Evolutionary conservation across 2,888 invertebrate species (phyloP), one percentile per base, ranked within the genome.

Genomic region (Machimus atricapillus): DNA sequence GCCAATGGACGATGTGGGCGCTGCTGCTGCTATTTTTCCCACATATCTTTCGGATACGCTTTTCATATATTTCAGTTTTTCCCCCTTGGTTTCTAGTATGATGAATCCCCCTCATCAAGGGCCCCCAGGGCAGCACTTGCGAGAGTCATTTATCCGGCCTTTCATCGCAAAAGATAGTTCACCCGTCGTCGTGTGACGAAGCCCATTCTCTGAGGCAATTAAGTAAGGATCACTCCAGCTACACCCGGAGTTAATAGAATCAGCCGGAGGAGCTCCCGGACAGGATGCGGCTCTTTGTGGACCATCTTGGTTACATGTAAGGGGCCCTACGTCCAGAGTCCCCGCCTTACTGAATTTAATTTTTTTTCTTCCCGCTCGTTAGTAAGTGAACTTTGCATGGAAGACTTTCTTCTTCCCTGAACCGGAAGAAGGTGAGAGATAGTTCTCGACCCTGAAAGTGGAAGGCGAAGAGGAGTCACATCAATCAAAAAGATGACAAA

Each of bases 1-100:
- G 81, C 81, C 81, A 81, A 81, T 56, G 81, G 14, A 81, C 81
- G 81, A 40, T 16, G 37, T 37, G 40, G 66, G 66, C 66, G 66
- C 66, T 66, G 66, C 12, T 27, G 27, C 58, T 58, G 58, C 19
- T 66, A 19, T 23, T 66, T 66, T 66, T 66, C 66, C 66, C 66
- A 66, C 66, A 66, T 56, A 56, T 66, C 66, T n/a, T 8, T 66
- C 66, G 27, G 66, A 12, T 66, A 66, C 66, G 27, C 14, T 66
- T 66, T 66, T 66, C 66, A 66, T 9, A 66, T 27, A 66, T 66
- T 66, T 66, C 66, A 66, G 27, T 23, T 66, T 66, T 23, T 23
- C 27, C 27, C 23, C 23, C 23, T 23, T 66, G 27, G 8, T n/a
- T 40, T 40, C 40, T 40, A 40, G 19, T 66, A 66, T 66, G 66